Evolutionary conservation across 1,140 invertebrate species (phyloP).

Genomic region (Helicoverpa zea): DNA sequence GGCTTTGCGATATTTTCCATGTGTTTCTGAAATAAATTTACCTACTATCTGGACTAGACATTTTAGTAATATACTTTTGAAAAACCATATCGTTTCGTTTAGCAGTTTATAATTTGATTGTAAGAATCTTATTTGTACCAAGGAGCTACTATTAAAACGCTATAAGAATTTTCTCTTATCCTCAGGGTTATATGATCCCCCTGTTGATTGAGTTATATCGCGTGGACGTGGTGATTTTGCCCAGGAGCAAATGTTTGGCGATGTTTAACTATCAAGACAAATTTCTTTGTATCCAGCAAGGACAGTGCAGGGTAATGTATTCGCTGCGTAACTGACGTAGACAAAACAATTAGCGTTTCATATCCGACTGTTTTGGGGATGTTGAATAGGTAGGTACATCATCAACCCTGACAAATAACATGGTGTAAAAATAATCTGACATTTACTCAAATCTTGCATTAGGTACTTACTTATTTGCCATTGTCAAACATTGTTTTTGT

Average conservation of each 20-base stretch:
- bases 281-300: conserved; percentile 72
- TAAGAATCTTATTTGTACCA: neutral
- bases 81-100: too few relatives aligned
- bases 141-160: neutral
- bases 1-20: too few relatives aligned
- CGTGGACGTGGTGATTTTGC: conserved; percentile 61
- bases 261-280: conserved; percentile 69
- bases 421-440: neutral
- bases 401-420: too few relatives aligned
- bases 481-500: too few relatives aligned
- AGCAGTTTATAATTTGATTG: neutral
- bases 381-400: neutral
- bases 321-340: too few relatives aligned
- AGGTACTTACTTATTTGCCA: too few relatives aligned
- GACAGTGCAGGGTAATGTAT: conserved; percentile 67
- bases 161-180: conserved; percentile 21
- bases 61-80: too few relatives aligned
- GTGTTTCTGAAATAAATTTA: too few relatives aligned
- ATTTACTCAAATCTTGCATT: neutral
- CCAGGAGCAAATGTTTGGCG: conserved; percentile 60
- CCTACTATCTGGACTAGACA: too few relatives aligned
- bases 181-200: conserved; percentile 65
- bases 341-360: too few relatives aligned
- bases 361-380: too few relatives aligned
- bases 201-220: conserved; percentile 59